phyloP scores from a whole-genome alignment of 2,113 vertebrate genomes.

The Melanostigma gelatinosum region DNA sequence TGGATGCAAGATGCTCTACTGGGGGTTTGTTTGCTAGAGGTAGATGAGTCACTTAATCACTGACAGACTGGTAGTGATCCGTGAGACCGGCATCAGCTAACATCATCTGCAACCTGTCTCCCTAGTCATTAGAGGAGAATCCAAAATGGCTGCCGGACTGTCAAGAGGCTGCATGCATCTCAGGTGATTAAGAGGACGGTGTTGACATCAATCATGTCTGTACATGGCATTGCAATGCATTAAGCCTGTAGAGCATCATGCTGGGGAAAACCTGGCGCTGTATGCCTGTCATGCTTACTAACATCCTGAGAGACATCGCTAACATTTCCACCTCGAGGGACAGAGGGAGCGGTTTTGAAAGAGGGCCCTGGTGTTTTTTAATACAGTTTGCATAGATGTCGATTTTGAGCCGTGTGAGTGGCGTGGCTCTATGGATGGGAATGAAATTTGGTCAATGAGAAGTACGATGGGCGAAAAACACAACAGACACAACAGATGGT shows the following conservation, averaged over 20 bases:
- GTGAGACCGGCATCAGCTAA: conserved; percentile 63
- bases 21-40: conserved; percentile 72
- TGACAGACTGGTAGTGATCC: conserved; percentile 73
- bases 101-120: conserved; percentile 76
- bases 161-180: conserved; percentile 57
- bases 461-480: background rate
- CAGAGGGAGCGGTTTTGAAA: background rate
- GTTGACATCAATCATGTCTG: conserved; percentile 68
- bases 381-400: conserved; percentile 12
- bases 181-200: conserved; percentile 69
- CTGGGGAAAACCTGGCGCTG: conserved; percentile 28
- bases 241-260: conserved; percentile 35
- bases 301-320: conserved; percentile 12
- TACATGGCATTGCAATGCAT: conserved; percentile 26
- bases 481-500: no score
- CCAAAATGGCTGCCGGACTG: conserved; percentile 73
- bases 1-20: conserved; percentile 73
- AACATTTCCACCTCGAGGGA: conserved; percentile 22
- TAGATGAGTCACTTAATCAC: conserved; percentile 82
- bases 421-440: background rate
- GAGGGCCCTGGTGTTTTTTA: background rate
- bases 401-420: background rate
- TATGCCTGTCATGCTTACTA: conserved; percentile 20
- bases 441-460: background rate
- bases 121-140: conserved; percentile 72